Evolutionary conservation across 2,888 invertebrate species (phyloP), one percentile per base, ranked within the genome.

Genomic region (Gari tellinella): DNA sequence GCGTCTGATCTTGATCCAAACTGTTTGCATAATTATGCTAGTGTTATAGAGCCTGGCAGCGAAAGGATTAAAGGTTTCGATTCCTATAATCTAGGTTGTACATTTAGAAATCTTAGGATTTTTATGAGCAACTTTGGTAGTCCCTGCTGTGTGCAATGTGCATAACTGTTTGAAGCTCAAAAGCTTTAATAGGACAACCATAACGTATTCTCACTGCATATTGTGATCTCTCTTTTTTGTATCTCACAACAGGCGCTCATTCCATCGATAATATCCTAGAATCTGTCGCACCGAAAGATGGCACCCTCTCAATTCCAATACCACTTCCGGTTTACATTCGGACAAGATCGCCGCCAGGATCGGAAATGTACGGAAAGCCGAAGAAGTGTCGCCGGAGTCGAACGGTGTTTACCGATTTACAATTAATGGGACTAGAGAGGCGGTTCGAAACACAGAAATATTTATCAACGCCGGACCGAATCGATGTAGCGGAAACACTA

Each of bases 381-480:
- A 86, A 86, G 65, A 88, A 89, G 65, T 90, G 90, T 68, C 82
- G 90, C 2, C 66, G 92, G 64, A 84, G 91, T 80, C 63, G 92
- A 61, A 87, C 92, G 62, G 88, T 91, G 52, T 85, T 93, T 87
- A 84, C 91, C 45, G 92, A 92, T 64, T 77, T 91, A 8, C 89
- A 88, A 60, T 82, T 93, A 49, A 90, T 91, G 86, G 92, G 92
- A 1, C 72, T 92, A 31, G 92, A 92, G 81, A 86, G 91, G 67
- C 81, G 91, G 48, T 93, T 93, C 67, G 92, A 92, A 51, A 84
- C 86, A 21, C 92, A 93, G 81, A 93, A 93, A 80, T 93, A 93
- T 77, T 81, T 93, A 56, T 92, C 92, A 1, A 93, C 93, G 0
- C 92, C 92, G 0, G 92, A 93, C 61, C 75, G 93, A 40, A 83